A percentile compares a stretch with the other conserved stretches of the same genome.
These are phyloP conservation scores for Fissipunctia ypsillon DNA, from an alignment of 2,888 invertebrate genomes.

Conservation along the genomic window DNA sequence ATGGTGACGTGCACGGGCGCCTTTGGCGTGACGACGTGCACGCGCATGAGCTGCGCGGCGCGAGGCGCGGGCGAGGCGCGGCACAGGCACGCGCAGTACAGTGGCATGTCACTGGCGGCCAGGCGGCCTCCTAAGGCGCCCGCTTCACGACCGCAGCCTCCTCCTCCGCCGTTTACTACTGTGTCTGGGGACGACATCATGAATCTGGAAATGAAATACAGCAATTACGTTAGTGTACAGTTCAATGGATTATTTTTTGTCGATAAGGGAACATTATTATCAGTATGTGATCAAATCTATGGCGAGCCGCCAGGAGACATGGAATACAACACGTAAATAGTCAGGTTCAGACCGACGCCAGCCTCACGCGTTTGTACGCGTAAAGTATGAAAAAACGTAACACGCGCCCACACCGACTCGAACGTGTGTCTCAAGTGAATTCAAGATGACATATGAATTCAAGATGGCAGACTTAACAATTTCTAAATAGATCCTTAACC, in stretches of 20 bases:
- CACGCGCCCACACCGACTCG: background rate
- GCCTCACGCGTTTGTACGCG: background rate
- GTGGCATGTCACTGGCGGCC: constrained; percentile 95
- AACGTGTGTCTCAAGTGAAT: background rate
- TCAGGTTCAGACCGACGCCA: background rate
- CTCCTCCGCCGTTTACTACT: constrained; percentile 94
- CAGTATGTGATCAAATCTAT: background rate
- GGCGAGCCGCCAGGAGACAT: background rate
- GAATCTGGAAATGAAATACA: constrained; percentile 70
- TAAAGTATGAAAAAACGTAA: background rate
- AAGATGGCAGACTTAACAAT: no score
- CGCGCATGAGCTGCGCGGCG: constrained; percentile 73
- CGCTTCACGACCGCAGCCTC: constrained; percentile 93
- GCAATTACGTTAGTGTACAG: background rate
- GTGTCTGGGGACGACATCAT: constrained; percentile 97
- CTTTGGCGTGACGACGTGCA: constrained; percentile 93
- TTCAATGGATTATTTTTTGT: background rate
- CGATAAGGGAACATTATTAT: background rate
- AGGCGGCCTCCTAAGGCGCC: constrained; percentile 96
- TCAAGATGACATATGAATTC: no score
- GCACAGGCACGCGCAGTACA: constrained; percentile 73
- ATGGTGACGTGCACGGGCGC: constrained; percentile 97
- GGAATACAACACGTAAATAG: background rate
- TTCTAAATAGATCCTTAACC: no score
- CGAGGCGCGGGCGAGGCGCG: constrained; percentile 74